phyloP scores from a whole-genome alignment of 2,888 invertebrate species.

The Metellina segmentata region DNA sequence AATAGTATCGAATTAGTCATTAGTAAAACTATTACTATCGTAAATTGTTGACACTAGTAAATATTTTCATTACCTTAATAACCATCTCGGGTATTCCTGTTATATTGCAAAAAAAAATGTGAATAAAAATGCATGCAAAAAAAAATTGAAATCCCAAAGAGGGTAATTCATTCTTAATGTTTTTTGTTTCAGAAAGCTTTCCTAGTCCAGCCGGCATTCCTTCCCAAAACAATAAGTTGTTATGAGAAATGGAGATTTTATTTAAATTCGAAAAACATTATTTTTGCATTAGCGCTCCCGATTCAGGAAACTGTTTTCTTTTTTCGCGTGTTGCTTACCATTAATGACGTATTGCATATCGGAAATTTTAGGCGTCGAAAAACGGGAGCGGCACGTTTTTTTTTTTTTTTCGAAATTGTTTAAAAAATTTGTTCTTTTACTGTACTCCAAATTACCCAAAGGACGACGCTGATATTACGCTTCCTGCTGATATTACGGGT shows the following conservation, averaged over 20 bases:
- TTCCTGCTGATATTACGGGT: not conserved
- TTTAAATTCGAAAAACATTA: constrained; percentile 13
- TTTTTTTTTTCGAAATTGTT: not conserved
- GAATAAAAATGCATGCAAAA: not conserved
- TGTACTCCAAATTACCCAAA: not conserved
- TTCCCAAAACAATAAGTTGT: not conserved
- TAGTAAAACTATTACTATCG: not conserved
- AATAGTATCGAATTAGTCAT: too few relatives aligned
- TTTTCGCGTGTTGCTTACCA: not conserved
- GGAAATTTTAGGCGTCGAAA: not conserved
- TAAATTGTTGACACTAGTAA: not conserved
- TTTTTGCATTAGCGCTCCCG: constrained; percentile 7
- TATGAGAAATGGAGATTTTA: constrained; percentile 14
- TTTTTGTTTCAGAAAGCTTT: not conserved
- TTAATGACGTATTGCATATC: not conserved
- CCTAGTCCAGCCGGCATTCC: not conserved
- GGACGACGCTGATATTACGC: not conserved
- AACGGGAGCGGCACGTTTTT: not conserved
- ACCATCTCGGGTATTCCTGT: not conserved
- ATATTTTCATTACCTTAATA: not conserved
- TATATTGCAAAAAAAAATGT: not conserved
- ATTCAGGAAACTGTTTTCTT: not conserved
- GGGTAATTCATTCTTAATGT: not conserved
- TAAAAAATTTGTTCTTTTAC: too few relatives aligned
- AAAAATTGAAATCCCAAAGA: not conserved